phyloP scores from a whole-genome alignment of 2,113 vertebrate genomes.

The Sigmodon hispidus region DNA sequence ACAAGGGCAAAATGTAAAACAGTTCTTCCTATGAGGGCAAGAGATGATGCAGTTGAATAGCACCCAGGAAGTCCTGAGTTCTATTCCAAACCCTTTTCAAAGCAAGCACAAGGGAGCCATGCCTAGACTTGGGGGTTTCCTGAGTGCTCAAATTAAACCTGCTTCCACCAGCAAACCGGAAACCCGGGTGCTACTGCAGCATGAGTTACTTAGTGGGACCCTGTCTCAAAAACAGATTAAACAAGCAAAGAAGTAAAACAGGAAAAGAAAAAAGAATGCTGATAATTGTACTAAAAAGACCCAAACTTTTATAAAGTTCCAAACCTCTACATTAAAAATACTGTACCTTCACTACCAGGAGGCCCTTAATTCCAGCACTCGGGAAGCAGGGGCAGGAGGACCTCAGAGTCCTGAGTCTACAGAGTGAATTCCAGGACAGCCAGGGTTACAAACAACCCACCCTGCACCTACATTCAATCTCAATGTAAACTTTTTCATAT shows the following conservation, averaged over 20 bases:
- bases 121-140: neutral
- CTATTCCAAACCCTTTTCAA: too few relatives aligned
- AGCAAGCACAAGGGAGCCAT: neutral
- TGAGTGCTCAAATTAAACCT: neutral
- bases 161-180: neutral
- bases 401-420: too few relatives aligned
- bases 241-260: neutral
- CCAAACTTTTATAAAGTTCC: too few relatives aligned
- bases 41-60: neutral
- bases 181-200: neutral
- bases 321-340: neutral
- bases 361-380: too few relatives aligned
- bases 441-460: too few relatives aligned
- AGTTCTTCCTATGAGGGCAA: neutral
- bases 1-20: neutral
- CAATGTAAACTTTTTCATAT: neutral
- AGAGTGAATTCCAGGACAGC: too few relatives aligned
- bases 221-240: neutral
- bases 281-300: neutral
- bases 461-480: neutral
- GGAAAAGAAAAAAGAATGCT: neutral
- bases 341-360: neutral
- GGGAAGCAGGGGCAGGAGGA: too few relatives aligned
- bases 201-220: neutral
- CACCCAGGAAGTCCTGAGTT: neutral